These are phyloP conservation scores for Pachydiplax longipennis DNA, from an alignment of 2,888 invertebrate species.

Conservation along the genomic window DNA sequence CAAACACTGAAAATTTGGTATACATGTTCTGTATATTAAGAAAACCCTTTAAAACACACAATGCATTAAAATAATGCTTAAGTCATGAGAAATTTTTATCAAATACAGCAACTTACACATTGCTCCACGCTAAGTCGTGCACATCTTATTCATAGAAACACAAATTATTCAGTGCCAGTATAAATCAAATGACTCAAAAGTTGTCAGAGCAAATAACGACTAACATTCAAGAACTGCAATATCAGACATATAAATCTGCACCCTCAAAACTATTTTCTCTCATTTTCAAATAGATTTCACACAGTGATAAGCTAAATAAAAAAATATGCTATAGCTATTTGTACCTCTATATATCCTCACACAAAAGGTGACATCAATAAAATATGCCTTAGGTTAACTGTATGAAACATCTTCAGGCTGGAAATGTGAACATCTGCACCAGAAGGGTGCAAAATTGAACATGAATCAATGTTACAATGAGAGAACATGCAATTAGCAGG, in stretches of 20 bases:
- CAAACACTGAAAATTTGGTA: not conserved
- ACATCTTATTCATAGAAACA: not conserved
- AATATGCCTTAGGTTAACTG: not conserved
- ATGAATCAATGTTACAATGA: not conserved
- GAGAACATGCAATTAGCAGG: not conserved
- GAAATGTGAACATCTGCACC: not conserved
- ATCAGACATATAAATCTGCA: not conserved
- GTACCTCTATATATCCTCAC: slow-evolving; percentile 3
- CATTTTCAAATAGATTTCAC: not conserved
- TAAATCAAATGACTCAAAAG: slow-evolving; percentile 5
- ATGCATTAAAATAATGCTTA: not conserved
- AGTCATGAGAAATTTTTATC: not conserved
- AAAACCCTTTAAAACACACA: not conserved
- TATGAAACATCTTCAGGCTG: not conserved
- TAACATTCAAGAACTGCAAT: not conserved
- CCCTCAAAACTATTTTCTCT: not conserved
- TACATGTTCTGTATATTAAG: not conserved
- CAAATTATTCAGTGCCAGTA: not conserved
- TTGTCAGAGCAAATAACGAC: not conserved
- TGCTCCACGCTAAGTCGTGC: not conserved
- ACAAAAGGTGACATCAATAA: not conserved
- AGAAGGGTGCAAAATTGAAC: not conserved
- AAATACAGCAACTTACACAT: slow-evolving; percentile 6
- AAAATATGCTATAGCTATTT: slow-evolving; percentile 20
- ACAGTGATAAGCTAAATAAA: not conserved